Conservation (phyloP, 2,888 invertebrate species). For the Clanis bilineata region DNA sequence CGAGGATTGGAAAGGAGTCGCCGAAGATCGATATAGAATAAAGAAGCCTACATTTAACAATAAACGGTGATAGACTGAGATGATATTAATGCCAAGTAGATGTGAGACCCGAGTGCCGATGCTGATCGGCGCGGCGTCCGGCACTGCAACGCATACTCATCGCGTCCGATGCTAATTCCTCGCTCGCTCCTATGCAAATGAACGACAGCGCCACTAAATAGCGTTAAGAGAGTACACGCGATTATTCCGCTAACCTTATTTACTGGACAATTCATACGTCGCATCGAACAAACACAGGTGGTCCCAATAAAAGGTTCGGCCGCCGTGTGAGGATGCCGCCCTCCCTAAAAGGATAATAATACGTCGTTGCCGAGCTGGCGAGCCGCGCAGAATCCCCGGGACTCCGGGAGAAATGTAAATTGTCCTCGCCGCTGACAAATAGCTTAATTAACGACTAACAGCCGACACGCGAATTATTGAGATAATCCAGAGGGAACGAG, state of each 20-base stretch:
- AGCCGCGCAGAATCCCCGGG: conserved; percentile 59
- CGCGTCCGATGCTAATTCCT: conserved; percentile 72
- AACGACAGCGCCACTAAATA: conserved; percentile 69
- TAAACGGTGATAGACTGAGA: no score
- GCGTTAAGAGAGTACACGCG: conserved; percentile 64
- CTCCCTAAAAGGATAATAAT: conserved; percentile 82
- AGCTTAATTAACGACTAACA: conserved; percentile 80
- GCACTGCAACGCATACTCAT: conserved; percentile 46
- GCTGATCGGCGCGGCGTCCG: conserved; percentile 43
- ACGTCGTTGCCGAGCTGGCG: conserved; percentile 72
- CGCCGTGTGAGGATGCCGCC: conserved; percentile 72
- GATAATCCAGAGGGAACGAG: conserved; percentile 61
- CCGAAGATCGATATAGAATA: no score
- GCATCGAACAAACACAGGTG: conserved; percentile 74
- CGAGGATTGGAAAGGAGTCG: no score
- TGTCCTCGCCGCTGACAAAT: conserved; percentile 75
- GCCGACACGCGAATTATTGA: conserved; percentile 67
- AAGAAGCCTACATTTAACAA: no score
- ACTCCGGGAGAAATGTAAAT: conserved; percentile 78
- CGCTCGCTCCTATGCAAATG: conserved; percentile 69
- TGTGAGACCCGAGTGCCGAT: conserved; percentile 32
- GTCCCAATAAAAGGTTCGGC: conserved; percentile 77
- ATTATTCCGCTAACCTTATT: conserved; percentile 79
- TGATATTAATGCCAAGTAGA: conserved; percentile 28
- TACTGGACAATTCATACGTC: conserved; percentile 81